These are phyloP conservation scores for Zaprionus inermis DNA, from an alignment of 1,140 invertebrate genomes.

Conservation along the genomic window DNA sequence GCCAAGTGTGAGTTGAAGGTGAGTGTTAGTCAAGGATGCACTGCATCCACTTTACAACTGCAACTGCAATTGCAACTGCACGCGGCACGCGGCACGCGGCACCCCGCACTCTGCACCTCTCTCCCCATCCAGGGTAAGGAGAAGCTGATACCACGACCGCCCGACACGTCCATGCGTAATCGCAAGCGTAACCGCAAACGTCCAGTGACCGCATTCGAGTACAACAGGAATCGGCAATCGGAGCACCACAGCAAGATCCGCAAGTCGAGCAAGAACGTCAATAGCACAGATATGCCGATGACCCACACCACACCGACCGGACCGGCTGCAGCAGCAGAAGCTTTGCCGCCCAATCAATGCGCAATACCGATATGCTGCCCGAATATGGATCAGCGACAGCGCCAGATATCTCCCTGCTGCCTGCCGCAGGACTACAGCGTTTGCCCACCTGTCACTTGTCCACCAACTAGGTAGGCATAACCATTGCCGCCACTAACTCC, in stretches of 20 bases:
- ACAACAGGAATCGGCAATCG: constrained; percentile 7
- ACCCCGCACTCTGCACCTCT: not conserved
- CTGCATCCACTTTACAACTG: too few relatives aligned
- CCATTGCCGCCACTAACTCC: not conserved
- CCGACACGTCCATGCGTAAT: constrained; percentile 25
- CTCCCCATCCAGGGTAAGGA: constrained; percentile 14
- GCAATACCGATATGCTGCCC: not conserved
- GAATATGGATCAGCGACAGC: too few relatives aligned
- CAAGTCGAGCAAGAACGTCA: not conserved
- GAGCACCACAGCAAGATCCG: not conserved
- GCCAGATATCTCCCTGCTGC: not conserved
- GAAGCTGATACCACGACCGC: constrained; percentile 22
- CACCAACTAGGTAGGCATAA: not conserved
- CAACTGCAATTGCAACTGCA: too few relatives aligned
- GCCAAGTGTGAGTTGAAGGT: constrained; percentile 43
- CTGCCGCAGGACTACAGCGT: not conserved
- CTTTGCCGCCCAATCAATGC: not conserved
- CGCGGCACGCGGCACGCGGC: not conserved
- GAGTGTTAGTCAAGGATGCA: constrained; percentile 12
- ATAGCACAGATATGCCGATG: too few relatives aligned
- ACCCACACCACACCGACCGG: not conserved
- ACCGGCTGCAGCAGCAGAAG: not conserved
- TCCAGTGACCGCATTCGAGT: constrained; percentile 45
- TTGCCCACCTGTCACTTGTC: not conserved
- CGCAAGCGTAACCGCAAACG: constrained; percentile 39